Evolutionary conservation across 2,797 vertebrate species (phyloP), one percentile per base, ranked within the genome.

Genomic region (Dendrocincla fuliginosa): DNA sequence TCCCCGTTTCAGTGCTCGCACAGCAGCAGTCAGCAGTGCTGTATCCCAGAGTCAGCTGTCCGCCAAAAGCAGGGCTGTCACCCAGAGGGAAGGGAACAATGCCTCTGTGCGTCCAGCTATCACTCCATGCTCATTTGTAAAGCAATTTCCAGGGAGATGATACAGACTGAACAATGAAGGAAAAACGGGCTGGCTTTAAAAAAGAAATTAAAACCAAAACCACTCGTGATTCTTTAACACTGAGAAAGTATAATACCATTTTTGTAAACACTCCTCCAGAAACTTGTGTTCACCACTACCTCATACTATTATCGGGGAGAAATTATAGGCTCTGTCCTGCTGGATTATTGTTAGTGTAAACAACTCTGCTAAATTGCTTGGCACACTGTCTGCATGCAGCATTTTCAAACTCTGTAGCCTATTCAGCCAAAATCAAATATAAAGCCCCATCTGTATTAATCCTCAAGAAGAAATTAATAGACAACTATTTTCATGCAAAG

Each of bases 401-500:
- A 91, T 94, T 93, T 94, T 96, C 76, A 92, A 86, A 68, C 85
- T 85, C 84, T 80, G 75, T 33, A 90, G 85, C 32, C 93, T 90
- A 73, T 82, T 94, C 95, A 94, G 87, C 78, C 95, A 92, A 94
- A 96, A 87, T 89, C 63, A 94, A 82, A 95, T 74, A 93, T 81
- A 96, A 95, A 95, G 85, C 73, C 90, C 79, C 88, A 95, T 97
- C 86, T 97, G 95, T 95, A 96, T 93, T 94, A 96, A 96, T 87
- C 50, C 74, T 97, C 93, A 89, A 95, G 95, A 96, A 93, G 90
- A 95, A 97, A 97, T 96, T 95, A 97, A 93, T 94, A 96, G 96
- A 84, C 75, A 76, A 69, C 95, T 89, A 95, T 96, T 97, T 96
- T 96, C 95, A 98, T 96, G 96, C 92, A 98, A 97, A 98, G 88